Conservation (phyloP, 2,888 invertebrate species). For the Philopedon plagiatum region DNA sequence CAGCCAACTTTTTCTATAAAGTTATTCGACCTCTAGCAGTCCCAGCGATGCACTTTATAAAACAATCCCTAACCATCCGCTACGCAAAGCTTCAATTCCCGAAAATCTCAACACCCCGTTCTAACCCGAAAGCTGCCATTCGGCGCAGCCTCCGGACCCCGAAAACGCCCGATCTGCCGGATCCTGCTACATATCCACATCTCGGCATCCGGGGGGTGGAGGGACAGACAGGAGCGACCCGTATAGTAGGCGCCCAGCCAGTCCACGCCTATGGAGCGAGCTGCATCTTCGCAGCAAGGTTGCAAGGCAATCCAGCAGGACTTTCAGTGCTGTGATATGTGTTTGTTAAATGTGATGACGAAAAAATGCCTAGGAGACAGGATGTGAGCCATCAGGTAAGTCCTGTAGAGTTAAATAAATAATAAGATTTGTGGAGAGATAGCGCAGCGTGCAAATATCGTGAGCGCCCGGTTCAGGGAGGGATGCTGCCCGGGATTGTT, state of each 20-base stretch:
- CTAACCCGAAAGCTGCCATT: constrained; percentile 13
- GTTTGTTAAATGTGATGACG: constrained; percentile 60
- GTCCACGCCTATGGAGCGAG: constrained; percentile 70
- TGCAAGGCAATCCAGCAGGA: constrained; percentile 62
- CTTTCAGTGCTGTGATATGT: constrained; percentile 65
- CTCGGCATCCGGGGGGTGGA: constrained; percentile 36
- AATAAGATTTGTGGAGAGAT: constrained; percentile 28
- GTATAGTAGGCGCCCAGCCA: constrained; percentile 64
- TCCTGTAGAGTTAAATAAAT: constrained; percentile 29
- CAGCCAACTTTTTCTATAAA: background rate
- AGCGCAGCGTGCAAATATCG: constrained; percentile 45
- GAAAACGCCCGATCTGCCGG: constrained; percentile 42
- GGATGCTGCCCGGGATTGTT: constrained; percentile 41
- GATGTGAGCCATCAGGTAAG: constrained; percentile 60
- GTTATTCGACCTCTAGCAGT: constrained; percentile 17
- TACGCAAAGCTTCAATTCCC: constrained; percentile 31
- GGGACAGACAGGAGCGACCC: constrained; percentile 39
- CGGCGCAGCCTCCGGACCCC: constrained; percentile 42
- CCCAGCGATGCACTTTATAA: constrained; percentile 36
- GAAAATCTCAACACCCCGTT: constrained; percentile 38
- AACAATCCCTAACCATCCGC: constrained; percentile 40
- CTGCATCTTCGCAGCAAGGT: constrained; percentile 64
- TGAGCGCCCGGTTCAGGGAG: constrained; percentile 50
- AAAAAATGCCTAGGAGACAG: constrained; percentile 62
- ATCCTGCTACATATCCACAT: constrained; percentile 38